These are phyloP conservation scores for Ambastaia sidthimunki DNA, from an alignment of 2,797 vertebrate genomes.

Conservation along the genomic window DNA sequence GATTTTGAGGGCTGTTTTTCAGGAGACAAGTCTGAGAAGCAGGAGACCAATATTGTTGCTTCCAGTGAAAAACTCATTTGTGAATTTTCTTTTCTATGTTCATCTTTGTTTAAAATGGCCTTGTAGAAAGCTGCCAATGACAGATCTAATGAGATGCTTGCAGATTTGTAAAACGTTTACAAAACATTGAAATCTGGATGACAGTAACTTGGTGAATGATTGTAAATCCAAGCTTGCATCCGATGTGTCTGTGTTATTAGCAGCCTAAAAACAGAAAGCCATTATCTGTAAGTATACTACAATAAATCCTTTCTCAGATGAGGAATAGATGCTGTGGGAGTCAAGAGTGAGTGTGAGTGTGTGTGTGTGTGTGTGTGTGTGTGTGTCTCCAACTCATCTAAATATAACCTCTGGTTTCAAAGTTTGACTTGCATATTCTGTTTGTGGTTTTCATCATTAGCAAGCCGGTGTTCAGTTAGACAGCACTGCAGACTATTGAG, in stretches of 20 bases:
- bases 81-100: not conserved
- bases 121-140: not conserved
- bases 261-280: conserved; percentile 24
- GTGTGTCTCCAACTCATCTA: conserved; percentile 62
- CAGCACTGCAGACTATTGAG: conserved; percentile 13
- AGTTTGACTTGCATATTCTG: conserved; percentile 55
- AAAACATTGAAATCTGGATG: not conserved
- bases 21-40: not conserved
- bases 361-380: conserved; percentile 1
- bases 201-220: not conserved
- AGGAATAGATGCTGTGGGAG: conserved; percentile 1
- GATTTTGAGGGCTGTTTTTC: not conserved
- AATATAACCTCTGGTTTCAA: conserved; percentile 65
- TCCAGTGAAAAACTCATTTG: not conserved
- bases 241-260: not conserved
- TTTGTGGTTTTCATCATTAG: conserved; percentile 58
- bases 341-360: conserved; percentile 8
- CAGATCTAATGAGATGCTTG: not conserved
- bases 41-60: not conserved
- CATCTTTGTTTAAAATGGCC: not conserved
- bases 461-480: conserved; percentile 47
- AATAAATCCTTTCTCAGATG: conserved; percentile 4
- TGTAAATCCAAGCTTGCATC: not conserved
- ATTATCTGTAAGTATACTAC: conserved; percentile 15
- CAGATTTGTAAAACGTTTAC: not conserved